These are phyloP conservation scores for Cephus nigrinus DNA, from an alignment of 2,888 invertebrate genomes.

Conservation along the genomic window DNA sequence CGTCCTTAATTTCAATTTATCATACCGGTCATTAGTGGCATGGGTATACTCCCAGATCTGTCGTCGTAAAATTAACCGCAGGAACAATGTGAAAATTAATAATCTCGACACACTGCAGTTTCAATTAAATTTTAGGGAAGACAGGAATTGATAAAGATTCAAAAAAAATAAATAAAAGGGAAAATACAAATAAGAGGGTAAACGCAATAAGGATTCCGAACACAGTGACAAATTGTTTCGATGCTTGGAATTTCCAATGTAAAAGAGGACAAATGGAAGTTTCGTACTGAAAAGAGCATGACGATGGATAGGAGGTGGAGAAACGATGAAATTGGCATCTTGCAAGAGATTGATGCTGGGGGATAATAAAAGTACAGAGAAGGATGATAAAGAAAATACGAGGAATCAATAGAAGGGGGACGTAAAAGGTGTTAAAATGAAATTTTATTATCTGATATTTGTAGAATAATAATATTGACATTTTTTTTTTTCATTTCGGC, in stretches of 20 bases:
- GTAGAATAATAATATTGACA: not conserved
- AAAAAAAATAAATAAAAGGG: not conserved
- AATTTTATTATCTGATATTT: not conserved
- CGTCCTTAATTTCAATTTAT: not conserved
- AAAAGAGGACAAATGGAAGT: not conserved
- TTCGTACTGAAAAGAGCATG: not conserved
- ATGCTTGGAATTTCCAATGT: not conserved
- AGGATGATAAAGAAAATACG: conserved; percentile 2
- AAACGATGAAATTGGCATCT: not conserved
- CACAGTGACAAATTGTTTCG: not conserved
- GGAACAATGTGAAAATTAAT: not conserved
- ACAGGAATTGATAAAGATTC: not conserved
- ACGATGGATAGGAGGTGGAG: not conserved
- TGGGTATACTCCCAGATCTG: not conserved
- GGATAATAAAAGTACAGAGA: not conserved
- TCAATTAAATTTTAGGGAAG: not conserved
- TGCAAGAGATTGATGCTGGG: not conserved
- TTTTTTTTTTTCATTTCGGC: not conserved
- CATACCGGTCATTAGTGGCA: not conserved
- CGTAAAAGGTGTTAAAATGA: not conserved
- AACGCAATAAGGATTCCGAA: not conserved
- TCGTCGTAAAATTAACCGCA: not conserved
- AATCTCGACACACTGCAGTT: not conserved
- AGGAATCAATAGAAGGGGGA: not conserved
- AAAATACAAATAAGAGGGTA: not conserved